Conservation (phyloP, 2,113 vertebrate genomes). For the Ramphastos sulfuratus region DNA sequence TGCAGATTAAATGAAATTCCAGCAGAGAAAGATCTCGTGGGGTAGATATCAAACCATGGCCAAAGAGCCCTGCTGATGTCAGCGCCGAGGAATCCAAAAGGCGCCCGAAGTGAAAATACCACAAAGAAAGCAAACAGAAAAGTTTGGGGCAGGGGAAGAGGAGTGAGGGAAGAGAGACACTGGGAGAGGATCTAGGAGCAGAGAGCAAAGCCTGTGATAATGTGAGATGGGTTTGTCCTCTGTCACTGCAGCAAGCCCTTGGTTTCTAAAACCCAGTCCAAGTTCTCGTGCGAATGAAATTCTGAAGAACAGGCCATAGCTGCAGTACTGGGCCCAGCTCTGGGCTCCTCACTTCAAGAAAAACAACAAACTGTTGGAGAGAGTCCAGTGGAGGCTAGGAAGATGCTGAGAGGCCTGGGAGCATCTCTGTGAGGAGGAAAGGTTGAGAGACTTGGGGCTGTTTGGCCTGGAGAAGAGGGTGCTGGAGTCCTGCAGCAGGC, state of each 20-base stretch:
- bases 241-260: neutral
- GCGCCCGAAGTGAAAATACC: neutral
- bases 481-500: no score
- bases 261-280: neutral
- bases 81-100: constrained; percentile 46
- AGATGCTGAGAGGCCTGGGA: no score
- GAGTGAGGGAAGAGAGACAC: neutral
- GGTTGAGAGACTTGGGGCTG: no score
- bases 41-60: constrained; percentile 41
- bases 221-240: neutral
- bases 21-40: neutral
- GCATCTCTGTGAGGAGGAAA: no score
- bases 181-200: neutral
- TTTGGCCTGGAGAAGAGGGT: no score
- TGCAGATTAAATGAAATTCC: constrained; percentile 69
- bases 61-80: constrained; percentile 29
- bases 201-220: neutral
- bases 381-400: no score
- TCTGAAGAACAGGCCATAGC: neutral
- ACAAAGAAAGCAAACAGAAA: constrained; percentile 1
- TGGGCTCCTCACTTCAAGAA: no score
- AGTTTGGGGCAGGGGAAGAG: neutral
- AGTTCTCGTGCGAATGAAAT: neutral
- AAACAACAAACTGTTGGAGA: no score
- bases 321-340: no score